Conservation (phyloP, 2,888 invertebrate species). For the Stegophylla sp. region DNA sequence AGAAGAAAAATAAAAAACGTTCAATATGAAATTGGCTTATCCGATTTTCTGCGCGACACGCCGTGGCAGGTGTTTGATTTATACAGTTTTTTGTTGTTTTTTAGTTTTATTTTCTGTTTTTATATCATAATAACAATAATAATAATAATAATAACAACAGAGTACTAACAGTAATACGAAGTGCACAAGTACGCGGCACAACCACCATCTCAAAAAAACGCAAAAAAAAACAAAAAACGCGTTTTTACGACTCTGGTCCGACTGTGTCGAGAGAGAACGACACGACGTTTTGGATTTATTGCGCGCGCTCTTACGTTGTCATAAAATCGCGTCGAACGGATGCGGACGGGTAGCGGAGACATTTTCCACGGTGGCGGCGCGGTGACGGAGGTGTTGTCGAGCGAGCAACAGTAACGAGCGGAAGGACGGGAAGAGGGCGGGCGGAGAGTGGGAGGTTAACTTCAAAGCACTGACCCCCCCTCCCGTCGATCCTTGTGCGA, state of each 20-base stretch:
- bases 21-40: conserved; percentile 16
- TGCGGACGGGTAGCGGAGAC: too few species aligned
- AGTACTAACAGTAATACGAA: background rate
- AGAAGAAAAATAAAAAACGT: background rate
- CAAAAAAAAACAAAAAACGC: background rate
- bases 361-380: too few species aligned
- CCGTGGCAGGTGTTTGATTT: background rate
- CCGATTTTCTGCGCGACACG: conserved; percentile 3
- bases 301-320: background rate
- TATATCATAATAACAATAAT: conserved; percentile 21
- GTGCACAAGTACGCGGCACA: background rate
- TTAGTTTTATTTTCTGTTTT: background rate
- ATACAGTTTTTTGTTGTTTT: background rate
- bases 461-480: too few species aligned
- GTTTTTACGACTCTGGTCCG: conserved; percentile 22
- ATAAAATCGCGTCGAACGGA: too few species aligned
- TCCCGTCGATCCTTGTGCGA: too few species aligned
- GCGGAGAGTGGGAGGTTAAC: too few species aligned
- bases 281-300: conserved; percentile 9
- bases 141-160: too few species aligned
- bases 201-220: background rate
- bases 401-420: too few species aligned
- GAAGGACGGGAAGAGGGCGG: too few species aligned
- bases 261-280: conserved; percentile 16
- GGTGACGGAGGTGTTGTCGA: too few species aligned